Conservation (phyloP, 2,888 invertebrate genomes). For the Rhamphomyia laevipes region DNA sequence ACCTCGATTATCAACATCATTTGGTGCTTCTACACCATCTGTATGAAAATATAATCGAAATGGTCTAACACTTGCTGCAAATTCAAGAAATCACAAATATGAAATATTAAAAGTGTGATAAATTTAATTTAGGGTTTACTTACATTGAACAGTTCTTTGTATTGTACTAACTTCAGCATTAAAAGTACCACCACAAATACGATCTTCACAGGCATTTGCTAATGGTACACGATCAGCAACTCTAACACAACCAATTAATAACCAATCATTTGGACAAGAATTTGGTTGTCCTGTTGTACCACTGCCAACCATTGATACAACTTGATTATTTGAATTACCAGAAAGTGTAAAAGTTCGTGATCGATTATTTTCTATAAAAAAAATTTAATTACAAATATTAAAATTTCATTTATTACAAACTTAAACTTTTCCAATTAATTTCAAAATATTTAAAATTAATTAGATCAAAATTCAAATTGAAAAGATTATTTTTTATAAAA, state of each 20-base stretch:
- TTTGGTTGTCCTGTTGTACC: slow-evolving; percentile 50
- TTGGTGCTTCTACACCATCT: slow-evolving; percentile 63
- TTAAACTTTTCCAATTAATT: not conserved
- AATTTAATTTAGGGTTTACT: slow-evolving; percentile 28
- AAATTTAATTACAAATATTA: not conserved
- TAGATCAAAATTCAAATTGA: not conserved
- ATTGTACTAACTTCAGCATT: slow-evolving; percentile 59
- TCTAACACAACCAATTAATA: slow-evolving; percentile 63
- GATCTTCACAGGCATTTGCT: slow-evolving; percentile 58
- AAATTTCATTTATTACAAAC: too few relatives aligned
- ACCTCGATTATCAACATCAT: slow-evolving; percentile 63
- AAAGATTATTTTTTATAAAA: not conserved
- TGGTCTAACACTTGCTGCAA: slow-evolving; percentile 65
- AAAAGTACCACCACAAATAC: slow-evolving; percentile 72
- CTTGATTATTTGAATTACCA: slow-evolving; percentile 60
- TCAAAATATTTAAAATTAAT: slow-evolving; percentile 1
- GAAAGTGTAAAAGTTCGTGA: slow-evolving; percentile 64
- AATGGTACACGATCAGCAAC: slow-evolving; percentile 39
- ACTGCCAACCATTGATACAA: slow-evolving; percentile 57
- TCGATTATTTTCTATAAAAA: slow-evolving; percentile 51
- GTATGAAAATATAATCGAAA: slow-evolving; percentile 69
- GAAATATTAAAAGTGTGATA: not conserved
- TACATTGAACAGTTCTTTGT: slow-evolving; percentile 59
- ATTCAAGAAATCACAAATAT: not conserved
- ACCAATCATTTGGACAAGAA: slow-evolving; percentile 66